These are phyloP conservation scores for Acleris laterana DNA, from an alignment of 2,888 invertebrate species.

Conservation along the genomic window DNA sequence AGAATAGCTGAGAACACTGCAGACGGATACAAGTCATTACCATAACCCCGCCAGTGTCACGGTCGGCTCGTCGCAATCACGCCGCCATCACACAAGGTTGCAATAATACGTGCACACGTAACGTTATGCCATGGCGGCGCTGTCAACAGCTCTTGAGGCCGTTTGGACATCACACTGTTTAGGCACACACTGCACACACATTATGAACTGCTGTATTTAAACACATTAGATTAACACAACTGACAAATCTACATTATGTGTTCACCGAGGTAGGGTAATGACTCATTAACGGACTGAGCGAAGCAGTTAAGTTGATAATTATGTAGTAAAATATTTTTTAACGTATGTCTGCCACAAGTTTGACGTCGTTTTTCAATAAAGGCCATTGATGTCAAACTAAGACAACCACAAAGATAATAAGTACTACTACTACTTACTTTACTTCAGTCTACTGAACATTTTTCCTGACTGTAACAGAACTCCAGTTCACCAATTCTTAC, in stretches of 20 bases:
- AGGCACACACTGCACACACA: too few species aligned
- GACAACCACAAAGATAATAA: neutral
- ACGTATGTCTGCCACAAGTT: neutral
- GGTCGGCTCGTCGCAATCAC: constrained; percentile 71
- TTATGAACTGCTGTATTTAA: too few species aligned
- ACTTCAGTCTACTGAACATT: too few species aligned
- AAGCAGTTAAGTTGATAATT: neutral
- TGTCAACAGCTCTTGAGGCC: constrained; percentile 42
- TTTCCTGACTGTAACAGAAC: too few species aligned
- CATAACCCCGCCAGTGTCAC: constrained; percentile 77
- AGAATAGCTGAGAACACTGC: constrained; percentile 32
- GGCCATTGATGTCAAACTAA: neutral
- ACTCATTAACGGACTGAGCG: too few species aligned
- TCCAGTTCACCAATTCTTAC: too few species aligned
- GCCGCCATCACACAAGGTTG: constrained; percentile 75
- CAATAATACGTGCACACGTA: constrained; percentile 70
- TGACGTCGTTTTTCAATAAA: neutral
- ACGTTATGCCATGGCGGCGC: constrained; percentile 59
- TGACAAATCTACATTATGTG: too few species aligned
- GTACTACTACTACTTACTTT: too few species aligned
- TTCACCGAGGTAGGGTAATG: too few species aligned
- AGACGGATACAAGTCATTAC: constrained; percentile 65
- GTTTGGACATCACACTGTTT: neutral
- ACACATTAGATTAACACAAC: too few species aligned
- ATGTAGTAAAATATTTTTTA: constrained; percentile 1